Conservation (phyloP, 1,140 invertebrate genomes). For the Berghia stephanieae region DNA sequence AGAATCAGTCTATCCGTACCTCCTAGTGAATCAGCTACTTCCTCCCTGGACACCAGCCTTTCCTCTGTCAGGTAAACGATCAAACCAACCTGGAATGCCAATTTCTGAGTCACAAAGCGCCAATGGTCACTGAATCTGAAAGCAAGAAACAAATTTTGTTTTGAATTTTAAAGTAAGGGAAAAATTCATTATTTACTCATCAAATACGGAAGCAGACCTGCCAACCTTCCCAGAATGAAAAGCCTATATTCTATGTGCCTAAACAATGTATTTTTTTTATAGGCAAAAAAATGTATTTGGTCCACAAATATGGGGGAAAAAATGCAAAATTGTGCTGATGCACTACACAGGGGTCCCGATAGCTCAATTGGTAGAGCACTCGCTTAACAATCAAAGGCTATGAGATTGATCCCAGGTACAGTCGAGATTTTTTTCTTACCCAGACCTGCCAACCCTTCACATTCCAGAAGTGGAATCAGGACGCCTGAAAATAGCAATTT, state of each 20-base stretch:
- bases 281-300: neutral
- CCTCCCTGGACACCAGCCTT: conserved; percentile 77
- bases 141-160: neutral
- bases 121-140: conserved; percentile 84
- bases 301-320: neutral
- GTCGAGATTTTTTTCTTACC: too few relatives aligned
- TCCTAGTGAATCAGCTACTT: conserved; percentile 82
- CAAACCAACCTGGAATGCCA: conserved; percentile 81
- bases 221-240: neutral
- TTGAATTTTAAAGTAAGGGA: neutral
- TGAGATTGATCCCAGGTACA: too few relatives aligned
- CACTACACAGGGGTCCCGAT: too few relatives aligned
- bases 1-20: conserved; percentile 72
- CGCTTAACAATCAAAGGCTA: too few relatives aligned
- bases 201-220: neutral
- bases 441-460: too few relatives aligned
- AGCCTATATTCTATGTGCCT: neutral
- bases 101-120: conserved; percentile 81
- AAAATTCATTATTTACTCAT: neutral
- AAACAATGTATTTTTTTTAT: neutral
- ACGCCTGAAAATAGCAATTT: too few relatives aligned
- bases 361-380: too few relatives aligned
- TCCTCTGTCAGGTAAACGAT: conserved; percentile 83
- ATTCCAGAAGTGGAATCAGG: too few relatives aligned
- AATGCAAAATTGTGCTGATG: too few relatives aligned